Evolutionary conservation across 2,113 vertebrate species (phyloP).

Genomic region (Puffinus mauretanicus): DNA sequence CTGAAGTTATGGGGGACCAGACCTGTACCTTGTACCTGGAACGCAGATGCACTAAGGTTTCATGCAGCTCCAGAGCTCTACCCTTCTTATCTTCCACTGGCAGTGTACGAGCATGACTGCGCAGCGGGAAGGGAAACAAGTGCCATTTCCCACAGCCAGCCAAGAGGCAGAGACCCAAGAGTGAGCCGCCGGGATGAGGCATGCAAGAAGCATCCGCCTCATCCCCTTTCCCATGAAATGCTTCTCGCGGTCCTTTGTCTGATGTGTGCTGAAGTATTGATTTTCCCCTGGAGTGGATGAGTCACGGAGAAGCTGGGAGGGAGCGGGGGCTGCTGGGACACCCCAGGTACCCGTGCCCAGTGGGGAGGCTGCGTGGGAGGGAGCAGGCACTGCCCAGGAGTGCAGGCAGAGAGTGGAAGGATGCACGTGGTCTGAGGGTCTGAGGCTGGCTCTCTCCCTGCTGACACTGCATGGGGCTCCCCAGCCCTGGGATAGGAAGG

Average conservation of each 20-base stretch:
- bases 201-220: constrained; percentile 1
- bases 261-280: neutral
- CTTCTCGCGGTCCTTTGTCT: neutral
- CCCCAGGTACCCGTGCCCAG: neutral
- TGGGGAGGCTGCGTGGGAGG: neutral
- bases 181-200: neutral
- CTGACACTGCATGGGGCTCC: neutral
- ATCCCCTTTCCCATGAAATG: constrained; percentile 44
- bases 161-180: neutral
- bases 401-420: neutral
- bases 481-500: neutral
- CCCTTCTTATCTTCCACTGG: neutral
- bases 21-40: fast-evolving
- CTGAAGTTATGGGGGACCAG: neutral
- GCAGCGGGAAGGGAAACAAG: neutral
- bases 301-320: neutral
- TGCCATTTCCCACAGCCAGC: constrained; percentile 44
- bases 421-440: fast-evolving
- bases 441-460: neutral
- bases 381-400: neutral
- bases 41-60: neutral
- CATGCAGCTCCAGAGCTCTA: neutral
- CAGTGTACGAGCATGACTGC: fast-evolving
- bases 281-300: constrained; percentile 44
- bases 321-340: neutral